Base-by-base conservation (phyloP, 2,113 vertebrate species). In the Nothobranchius furzeri region DNA sequence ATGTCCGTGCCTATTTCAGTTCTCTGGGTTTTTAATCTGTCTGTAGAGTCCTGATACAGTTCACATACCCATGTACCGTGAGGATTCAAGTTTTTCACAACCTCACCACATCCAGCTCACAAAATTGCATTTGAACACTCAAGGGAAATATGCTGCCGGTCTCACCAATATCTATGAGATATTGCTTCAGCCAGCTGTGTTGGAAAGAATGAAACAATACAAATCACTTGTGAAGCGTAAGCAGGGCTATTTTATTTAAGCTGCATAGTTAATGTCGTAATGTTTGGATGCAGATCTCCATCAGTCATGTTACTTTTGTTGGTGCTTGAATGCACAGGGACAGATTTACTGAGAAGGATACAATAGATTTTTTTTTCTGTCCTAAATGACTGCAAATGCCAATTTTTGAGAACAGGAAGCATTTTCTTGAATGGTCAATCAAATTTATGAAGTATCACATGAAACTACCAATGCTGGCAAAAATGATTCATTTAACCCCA, bases 121-220 rank as follows among this genome's bases (percentile, higher is more conserved):
- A 88, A 85, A 85, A 91, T 92, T 92, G 89, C 88, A 88, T 91
- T 88, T 85, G 78, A 83, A 83, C 80, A 87, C 92, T 85, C 89
- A 6, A 62, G 92, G 91, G 92, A 92, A 92, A 93, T 92, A 90
- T 91, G 74, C 76, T 84, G 75, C 81, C n/a, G 60, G 73, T 75
- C 70, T 79, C 82, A 84, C 88, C 88, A 85, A 85, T 88, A 85
- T 88, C 73, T 79, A 71, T 64, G 71, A 79, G 80, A 89, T 80
- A 78, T 78, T 72, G 69, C 70, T 76, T 50, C 66, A 68, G 71
- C 50, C 20, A n/a, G 51, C 66, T 55, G 68, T 25, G 71, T 20
- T 79, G 52, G 48, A 47, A 73, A 59, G 60, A 71, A 55, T 76
- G 77, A 82, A 84, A 87, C 70, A 86, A 85, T 70, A 64, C 58